Conservation (phyloP, 2,888 invertebrate genomes). For the Apotomis betuletana region DNA sequence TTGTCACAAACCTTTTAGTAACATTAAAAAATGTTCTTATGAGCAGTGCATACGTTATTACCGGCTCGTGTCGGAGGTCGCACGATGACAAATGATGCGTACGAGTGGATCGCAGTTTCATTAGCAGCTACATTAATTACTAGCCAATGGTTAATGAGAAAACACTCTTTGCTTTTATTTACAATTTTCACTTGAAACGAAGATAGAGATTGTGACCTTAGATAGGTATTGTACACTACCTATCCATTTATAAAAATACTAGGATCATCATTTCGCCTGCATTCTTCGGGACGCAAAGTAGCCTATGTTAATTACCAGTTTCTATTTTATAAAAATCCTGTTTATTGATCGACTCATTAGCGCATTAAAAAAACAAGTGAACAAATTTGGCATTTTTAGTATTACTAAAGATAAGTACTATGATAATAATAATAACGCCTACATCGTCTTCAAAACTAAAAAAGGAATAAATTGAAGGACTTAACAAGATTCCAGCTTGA, state of each 20-base stretch:
- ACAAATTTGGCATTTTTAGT: no score
- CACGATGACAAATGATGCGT: constrained; percentile 78
- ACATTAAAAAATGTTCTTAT: constrained; percentile 29
- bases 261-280: no score
- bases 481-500: constrained; percentile 23
- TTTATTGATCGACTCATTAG: no score
- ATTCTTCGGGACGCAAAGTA: no score
- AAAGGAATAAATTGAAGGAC: neutral
- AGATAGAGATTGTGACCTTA: no score
- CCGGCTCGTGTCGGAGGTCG: constrained; percentile 68
- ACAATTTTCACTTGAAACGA: constrained; percentile 29
- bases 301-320: no score
- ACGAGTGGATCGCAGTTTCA: constrained; percentile 73
- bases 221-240: no score
- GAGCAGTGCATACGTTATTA: constrained; percentile 62
- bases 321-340: no score
- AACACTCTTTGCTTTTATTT: constrained; percentile 59
- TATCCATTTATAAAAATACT: no score
- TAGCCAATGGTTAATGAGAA: constrained; percentile 73
- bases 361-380: no score
- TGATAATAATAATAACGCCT: no score
- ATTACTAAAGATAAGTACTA: no score
- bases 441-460: neutral
- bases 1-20: constrained; percentile 17
- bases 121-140: constrained; percentile 78